Evolutionary conservation across 92 coral and sea anemone genomes (phyloP).

Genomic region (Porites cylindrica): DNA sequence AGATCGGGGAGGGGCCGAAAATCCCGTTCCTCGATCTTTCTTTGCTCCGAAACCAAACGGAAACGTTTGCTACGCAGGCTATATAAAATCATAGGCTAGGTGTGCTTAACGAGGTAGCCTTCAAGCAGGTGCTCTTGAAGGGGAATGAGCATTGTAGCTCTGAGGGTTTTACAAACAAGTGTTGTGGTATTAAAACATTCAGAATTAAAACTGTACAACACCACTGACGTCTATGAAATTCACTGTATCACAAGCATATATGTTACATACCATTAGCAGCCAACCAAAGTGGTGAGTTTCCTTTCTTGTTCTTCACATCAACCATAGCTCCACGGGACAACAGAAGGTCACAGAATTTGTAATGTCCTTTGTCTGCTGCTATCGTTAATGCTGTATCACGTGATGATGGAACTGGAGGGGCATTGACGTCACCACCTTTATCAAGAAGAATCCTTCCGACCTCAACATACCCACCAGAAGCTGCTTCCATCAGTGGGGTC

Average conservation of each 20-base stretch:
- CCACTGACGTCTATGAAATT: no score
- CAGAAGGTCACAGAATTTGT: conserved; percentile 96
- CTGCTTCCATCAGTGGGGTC: conserved; percentile 99
- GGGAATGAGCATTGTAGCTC: no score
- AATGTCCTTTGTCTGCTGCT: conserved; percentile 98
- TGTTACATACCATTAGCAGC: conserved; percentile 90
- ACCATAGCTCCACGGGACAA: conserved; percentile 98
- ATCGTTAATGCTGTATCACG: conserved; percentile 97
- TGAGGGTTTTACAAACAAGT: no score
- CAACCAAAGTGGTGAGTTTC: conserved; percentile 97
- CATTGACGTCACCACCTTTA: conserved; percentile 97
- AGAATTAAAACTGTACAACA: no score
- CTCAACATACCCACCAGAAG: conserved; percentile 98
- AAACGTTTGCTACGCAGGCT: no score
- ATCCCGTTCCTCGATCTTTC: no score
- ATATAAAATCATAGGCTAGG: no score
- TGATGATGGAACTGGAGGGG: conserved; percentile 98
- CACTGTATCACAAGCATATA: neutral
- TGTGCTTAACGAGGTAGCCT: no score
- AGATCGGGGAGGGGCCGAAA: no score
- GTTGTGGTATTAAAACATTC: no score
- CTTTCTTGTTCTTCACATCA: conserved; percentile 98
- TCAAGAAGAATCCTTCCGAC: conserved; percentile 97
- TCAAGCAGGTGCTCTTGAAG: no score
- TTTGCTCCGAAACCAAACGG: no score